Evolutionary conservation across 2,113 vertebrate species (phyloP).

Genomic region (Chunga burmeisteri): DNA sequence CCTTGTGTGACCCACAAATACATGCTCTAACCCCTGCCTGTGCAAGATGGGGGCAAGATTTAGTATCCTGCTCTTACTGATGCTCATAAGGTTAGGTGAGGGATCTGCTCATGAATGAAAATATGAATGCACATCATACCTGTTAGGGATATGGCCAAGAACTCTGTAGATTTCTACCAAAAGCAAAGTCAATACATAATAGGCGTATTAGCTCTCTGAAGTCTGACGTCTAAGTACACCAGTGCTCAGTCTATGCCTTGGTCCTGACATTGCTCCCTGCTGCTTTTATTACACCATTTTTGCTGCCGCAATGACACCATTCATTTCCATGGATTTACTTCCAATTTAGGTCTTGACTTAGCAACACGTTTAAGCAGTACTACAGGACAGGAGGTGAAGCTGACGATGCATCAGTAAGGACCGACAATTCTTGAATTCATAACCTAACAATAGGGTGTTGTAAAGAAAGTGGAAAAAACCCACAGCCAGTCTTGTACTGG

Average conservation of each 20-base stretch:
- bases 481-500: background rate
- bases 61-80: background rate
- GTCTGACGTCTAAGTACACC: background rate
- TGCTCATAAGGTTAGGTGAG: background rate
- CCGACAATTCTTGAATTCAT: background rate
- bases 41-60: background rate
- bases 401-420: background rate
- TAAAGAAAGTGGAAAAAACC: background rate
- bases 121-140: background rate
- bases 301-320: background rate
- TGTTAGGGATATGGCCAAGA: background rate
- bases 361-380: background rate
- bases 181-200: background rate
- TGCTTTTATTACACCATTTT: background rate
- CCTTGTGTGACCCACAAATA: background rate
- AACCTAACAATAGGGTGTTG: background rate
- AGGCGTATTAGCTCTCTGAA: background rate
- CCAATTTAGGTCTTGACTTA: background rate
- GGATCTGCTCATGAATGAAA: background rate
- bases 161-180: background rate
- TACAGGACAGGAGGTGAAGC: background rate
- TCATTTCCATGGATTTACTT: background rate
- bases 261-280: background rate
- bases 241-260: background rate
- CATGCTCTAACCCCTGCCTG: background rate